phyloP scores from a whole-genome alignment of 35 echinoderm and acorn worm species.

The Anneissia japonica region DNA sequence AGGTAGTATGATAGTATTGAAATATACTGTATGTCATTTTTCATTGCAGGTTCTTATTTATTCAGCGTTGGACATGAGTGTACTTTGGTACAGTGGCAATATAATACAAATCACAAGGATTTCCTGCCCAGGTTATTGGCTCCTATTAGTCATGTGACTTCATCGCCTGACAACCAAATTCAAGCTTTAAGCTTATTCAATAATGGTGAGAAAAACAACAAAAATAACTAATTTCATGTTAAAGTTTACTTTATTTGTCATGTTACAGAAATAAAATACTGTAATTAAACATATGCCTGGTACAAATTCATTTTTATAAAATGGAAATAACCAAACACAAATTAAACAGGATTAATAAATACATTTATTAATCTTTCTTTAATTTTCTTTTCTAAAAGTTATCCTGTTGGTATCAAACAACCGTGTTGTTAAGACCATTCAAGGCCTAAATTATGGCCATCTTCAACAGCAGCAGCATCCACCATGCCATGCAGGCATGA shows the following conservation, averaged over 20 bases:
- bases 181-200: slow-evolving; percentile 58
- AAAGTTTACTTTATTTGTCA: not conserved
- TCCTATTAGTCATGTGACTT: slow-evolving; percentile 62
- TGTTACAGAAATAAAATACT: not conserved
- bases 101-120: slow-evolving; percentile 53
- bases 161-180: slow-evolving; percentile 30
- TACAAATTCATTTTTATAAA: not conserved
- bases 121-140: slow-evolving; percentile 78
- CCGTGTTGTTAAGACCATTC: slow-evolving; percentile 68
- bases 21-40: too few relatives aligned
- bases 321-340: not conserved
- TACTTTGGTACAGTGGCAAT: slow-evolving; percentile 79
- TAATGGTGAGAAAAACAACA: slow-evolving; percentile 60
- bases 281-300: not conserved
- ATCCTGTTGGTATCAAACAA: slow-evolving; percentile 52
- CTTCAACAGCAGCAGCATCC: slow-evolving; percentile 16
- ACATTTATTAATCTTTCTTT: not conserved
- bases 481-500: slow-evolving; percentile 38
- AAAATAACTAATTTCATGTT: not conserved
- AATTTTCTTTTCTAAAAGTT: slow-evolving; percentile 34
- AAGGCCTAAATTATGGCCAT: slow-evolving; percentile 43
- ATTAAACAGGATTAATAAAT: not conserved
- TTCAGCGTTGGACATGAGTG: slow-evolving; percentile 96
- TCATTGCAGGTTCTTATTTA: slow-evolving; percentile 50
- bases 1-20: too few relatives aligned